These are phyloP conservation scores for Metopolophium dirhodum DNA, from an alignment of 1,140 invertebrate species.

Conservation along the genomic window DNA sequence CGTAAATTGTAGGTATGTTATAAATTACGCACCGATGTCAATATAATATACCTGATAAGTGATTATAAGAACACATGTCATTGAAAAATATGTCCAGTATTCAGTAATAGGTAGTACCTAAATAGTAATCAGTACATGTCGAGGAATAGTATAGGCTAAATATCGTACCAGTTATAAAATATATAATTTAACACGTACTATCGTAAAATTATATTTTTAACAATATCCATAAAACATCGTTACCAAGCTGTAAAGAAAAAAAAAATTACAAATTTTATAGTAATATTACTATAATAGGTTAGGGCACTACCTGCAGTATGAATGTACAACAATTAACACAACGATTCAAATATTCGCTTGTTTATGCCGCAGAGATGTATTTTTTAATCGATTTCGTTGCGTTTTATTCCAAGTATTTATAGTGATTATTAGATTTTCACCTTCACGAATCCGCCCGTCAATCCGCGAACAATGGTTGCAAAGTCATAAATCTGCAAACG, in stretches of 20 bases:
- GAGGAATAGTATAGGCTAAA: too few relatives aligned
- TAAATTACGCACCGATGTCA: too few relatives aligned
- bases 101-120: too few relatives aligned
- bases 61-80: too few relatives aligned
- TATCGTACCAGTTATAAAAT: not conserved
- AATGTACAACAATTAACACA: not conserved
- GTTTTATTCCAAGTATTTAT: not conserved
- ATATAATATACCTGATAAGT: too few relatives aligned
- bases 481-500: not conserved
- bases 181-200: not conserved
- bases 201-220: not conserved
- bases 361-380: not conserved
- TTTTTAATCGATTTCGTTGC: slow-evolving; percentile 10
- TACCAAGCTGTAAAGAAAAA: not conserved
- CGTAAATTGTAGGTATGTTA: too few relatives aligned
- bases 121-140: too few relatives aligned
- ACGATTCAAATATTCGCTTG: not conserved
- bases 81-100: too few relatives aligned
- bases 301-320: not conserved
- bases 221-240: not conserved
- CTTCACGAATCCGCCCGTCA: not conserved
- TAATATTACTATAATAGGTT: not conserved
- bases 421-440: not conserved
- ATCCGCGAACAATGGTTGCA: not conserved
- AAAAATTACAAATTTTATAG: not conserved